Evolutionary conservation across 1,140 invertebrate genomes (phyloP).

Genomic region (Cydia pomonella): DNA sequence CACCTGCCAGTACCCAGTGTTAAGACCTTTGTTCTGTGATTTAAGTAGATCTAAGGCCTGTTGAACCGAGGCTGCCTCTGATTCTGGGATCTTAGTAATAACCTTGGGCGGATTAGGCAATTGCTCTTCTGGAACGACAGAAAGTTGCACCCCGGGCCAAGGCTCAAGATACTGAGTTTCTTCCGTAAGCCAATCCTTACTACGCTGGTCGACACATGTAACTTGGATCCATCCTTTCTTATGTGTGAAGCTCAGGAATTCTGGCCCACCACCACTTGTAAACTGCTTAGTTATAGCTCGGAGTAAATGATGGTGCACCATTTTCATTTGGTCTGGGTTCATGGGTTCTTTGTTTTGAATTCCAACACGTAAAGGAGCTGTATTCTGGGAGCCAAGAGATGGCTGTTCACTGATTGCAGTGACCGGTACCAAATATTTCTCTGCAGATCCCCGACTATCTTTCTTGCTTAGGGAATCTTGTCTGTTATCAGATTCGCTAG

Average conservation of each 20-base stretch:
- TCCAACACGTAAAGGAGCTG: neutral
- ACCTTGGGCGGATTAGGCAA: neutral
- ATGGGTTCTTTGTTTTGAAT: neutral
- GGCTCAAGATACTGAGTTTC: neutral
- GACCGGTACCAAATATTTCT: too few species aligned
- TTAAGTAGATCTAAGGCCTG: neutral
- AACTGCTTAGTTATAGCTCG: neutral
- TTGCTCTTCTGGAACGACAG: neutral
- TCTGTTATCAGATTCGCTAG: neutral
- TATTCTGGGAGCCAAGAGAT: neutral
- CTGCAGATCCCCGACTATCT: too few species aligned
- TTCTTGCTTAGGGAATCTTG: too few species aligned
- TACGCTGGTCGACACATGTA: neutral
- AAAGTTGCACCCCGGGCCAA: neutral
- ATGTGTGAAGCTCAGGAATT: neutral
- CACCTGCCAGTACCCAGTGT: neutral
- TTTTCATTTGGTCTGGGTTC: neutral
- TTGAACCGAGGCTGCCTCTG: neutral
- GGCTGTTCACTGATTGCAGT: too few species aligned
- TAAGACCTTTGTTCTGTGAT: neutral
- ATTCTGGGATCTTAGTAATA: neutral
- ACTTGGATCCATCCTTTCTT: neutral
- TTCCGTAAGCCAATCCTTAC: neutral
- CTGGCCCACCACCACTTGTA: neutral
- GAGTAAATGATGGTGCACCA: neutral